Conservation (phyloP, 1,140 invertebrate genomes). For the Drosophila murphyi region DNA sequence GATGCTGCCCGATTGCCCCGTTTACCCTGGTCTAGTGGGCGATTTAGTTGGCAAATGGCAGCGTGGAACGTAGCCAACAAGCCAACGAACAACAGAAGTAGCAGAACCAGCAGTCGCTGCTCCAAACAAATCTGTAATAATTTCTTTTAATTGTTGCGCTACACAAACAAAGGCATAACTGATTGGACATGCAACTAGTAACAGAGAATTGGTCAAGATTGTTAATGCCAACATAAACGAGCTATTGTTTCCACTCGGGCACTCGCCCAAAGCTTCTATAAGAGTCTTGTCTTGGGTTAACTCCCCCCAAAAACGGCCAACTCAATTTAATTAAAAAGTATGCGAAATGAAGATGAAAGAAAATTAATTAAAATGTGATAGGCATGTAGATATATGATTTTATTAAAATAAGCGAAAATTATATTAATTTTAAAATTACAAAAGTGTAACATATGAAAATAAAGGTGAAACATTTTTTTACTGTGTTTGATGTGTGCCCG, state of each 20-base stretch:
- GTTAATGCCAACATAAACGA: background rate
- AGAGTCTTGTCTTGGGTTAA: background rate
- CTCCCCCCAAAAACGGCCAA: background rate
- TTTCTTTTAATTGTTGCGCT: constrained; percentile 77
- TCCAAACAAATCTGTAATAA: constrained; percentile 79
- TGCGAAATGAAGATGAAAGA: background rate
- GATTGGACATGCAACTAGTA: constrained; percentile 9
- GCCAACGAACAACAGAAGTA: constrained; percentile 58
- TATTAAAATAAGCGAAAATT: background rate
- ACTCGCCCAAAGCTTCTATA: background rate
- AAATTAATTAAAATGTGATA: constrained; percentile 1
- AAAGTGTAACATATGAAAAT: too few relatives aligned
- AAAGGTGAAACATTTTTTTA: background rate
- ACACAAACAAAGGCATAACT: constrained; percentile 5
- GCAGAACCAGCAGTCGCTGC: constrained; percentile 48
- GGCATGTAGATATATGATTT: background rate
- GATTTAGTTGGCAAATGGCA: constrained; percentile 46
- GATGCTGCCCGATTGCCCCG: constrained; percentile 8
- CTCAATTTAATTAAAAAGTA: constrained; percentile 6
- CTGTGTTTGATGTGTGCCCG: too few relatives aligned
- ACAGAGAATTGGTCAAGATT: background rate
- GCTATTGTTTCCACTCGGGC: background rate
- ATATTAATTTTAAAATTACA: background rate
- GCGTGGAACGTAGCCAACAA: constrained; percentile 42
- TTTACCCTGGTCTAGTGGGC: constrained; percentile 48